Base-by-base conservation (phyloP, 2,888 invertebrate species). In the Epistrophe eligans region DNA sequence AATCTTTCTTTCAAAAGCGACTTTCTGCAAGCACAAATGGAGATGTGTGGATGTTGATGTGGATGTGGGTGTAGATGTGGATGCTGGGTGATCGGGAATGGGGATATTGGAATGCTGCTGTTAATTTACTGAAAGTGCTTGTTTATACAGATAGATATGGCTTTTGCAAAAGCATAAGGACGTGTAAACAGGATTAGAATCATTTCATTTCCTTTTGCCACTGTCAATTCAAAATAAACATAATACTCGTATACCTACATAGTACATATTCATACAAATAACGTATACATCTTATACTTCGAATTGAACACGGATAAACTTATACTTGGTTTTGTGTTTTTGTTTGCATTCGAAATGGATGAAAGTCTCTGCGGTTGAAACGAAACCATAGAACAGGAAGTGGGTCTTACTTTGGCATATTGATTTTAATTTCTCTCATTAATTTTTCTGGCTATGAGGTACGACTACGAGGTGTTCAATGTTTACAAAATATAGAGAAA, bases 161-260 rank as follows among this genome's bases (percentile, higher is more conserved):
- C 38, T 43, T 81, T n/a, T 60, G 67, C 35, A 55, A 40, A 28
- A 71, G 58, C 58, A 74, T 70, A 83, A 79, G 70, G 74, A 83
- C 79, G 62, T 79, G 74, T 79, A 76, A 79, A 79, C 77, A 79
- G 71, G 74, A 84, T 81, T 77, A 72, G 77, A 77, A 77, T 73
- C 71, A 57, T 74, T 73, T 81, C 73, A 77, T 81, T 81, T 81
- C 81, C 81, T 24, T 55, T 62, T 70, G 35, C 67, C 45, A 52
- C 57, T 81, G 73, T 74, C 79, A 71, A 57, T 84, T 79, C 67
- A 62, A 67, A 84, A 74, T 74, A 70, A 52, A 55, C 17, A 50
- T n/a, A n/a, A n/a, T n/a, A n/a, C n/a, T n/a, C n/a, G n/a, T n/a
- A n/a, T n/a, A n/a, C n/a, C n/a, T n/a, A n/a, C n/a, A n/a, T n/a